A percentile compares a stretch with the other conserved stretches of the same genome.
Evolutionary conservation across 2,888 invertebrate species (phyloP).

Genomic region (Drosophila cracens): DNA sequence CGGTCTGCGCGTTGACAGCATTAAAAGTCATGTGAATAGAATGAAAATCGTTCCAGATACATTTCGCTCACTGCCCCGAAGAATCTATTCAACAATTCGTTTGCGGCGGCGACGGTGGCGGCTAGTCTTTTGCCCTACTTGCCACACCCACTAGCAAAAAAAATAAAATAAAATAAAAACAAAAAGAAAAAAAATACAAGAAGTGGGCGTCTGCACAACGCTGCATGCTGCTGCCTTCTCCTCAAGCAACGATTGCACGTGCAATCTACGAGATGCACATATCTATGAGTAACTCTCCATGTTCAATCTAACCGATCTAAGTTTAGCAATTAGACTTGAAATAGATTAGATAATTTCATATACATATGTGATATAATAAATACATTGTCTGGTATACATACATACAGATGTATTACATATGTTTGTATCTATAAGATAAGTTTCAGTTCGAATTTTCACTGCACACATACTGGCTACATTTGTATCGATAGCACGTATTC

Average conservation of each 20-base stretch:
- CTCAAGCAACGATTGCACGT: slow-evolving; percentile 3
- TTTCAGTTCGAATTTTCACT: background rate
- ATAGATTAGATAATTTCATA: background rate
- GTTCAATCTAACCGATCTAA: background rate
- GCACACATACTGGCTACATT: background rate
- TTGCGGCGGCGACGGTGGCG: slow-evolving; percentile 4
- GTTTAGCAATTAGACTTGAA: background rate
- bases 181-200: background rate
- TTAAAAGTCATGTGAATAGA: slow-evolving; percentile 59
- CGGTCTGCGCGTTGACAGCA: slow-evolving; percentile 71
- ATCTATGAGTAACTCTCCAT: background rate
- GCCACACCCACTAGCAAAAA: slow-evolving; percentile 67
- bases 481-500: background rate
- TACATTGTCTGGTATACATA: too few relatives aligned
- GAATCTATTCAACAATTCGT: slow-evolving; percentile 25
- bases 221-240: slow-evolving; percentile 10
- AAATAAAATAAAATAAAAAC: background rate
- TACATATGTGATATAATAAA: background rate
- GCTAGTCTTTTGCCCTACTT: slow-evolving; percentile 44
- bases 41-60: slow-evolving; percentile 14
- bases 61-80: slow-evolving; percentile 2
- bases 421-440: background rate
- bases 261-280: slow-evolving; percentile 18
- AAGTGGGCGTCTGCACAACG: slow-evolving; percentile 50
- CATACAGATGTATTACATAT: background rate